These are phyloP conservation scores for Podotricha telesiphe DNA, from an alignment of 2,888 invertebrate genomes.

Conservation along the genomic window DNA sequence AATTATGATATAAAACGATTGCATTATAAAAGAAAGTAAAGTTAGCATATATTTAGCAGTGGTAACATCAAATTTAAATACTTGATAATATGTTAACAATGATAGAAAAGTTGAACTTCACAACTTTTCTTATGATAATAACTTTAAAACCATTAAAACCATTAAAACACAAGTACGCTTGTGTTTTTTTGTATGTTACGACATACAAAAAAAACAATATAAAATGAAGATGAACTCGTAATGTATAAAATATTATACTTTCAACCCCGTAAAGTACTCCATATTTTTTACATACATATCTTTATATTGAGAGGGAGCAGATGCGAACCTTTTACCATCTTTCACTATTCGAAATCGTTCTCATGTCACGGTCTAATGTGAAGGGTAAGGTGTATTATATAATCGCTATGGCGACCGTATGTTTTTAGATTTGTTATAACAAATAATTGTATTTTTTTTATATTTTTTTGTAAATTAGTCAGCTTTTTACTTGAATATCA, in stretches of 20 bases:
- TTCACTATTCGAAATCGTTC: conserved; percentile 56
- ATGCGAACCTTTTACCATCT: conserved; percentile 67
- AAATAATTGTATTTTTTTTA: no score
- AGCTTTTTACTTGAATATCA: no score
- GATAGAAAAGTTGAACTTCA: no score
- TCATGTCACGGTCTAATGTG: conserved; percentile 61
- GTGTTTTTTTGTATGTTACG: no score
- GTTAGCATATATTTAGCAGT: no score
- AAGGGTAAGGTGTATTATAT: conserved; percentile 55
- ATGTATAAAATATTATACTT: conserved; percentile 32
- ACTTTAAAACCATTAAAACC: no score
- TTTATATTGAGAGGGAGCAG: conserved; percentile 76
- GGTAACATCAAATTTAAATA: no score
- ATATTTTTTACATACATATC: conserved; percentile 68
- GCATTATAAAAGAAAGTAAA: no score
- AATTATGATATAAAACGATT: no score
- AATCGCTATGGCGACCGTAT: conserved; percentile 54
- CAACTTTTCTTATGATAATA: no score
- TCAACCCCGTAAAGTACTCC: conserved; percentile 34
- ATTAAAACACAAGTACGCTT: neutral
- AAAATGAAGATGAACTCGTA: conserved; percentile 15
- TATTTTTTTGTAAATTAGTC: no score
- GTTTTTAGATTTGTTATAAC: conserved; percentile 49
- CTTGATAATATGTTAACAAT: no score
- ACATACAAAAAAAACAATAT: neutral